Conservation (phyloP, 2,113 vertebrate genomes). For the Aldabrachelys gigantea region DNA sequence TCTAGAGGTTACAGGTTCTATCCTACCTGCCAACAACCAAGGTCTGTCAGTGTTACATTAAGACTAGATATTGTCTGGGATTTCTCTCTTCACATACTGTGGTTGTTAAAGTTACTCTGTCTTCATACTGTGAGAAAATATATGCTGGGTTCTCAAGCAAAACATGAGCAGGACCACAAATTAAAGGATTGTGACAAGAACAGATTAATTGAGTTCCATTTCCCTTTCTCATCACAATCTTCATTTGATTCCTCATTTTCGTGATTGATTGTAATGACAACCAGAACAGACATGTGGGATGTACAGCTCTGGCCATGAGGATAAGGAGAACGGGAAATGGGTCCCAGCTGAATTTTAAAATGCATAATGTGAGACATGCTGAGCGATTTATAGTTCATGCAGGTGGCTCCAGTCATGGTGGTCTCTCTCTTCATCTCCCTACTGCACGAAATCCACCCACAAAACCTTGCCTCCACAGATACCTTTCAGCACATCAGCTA, state of each 20-base stretch:
- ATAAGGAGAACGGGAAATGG: neutral
- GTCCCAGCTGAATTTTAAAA: neutral
- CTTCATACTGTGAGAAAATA: neutral
- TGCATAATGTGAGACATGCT: neutral
- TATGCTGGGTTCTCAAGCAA: neutral
- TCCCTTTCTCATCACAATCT: neutral
- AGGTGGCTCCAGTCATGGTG: neutral
- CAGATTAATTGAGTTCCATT: neutral
- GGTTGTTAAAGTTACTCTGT: neutral
- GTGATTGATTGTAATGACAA: neutral
- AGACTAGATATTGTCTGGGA: rapidly evolving
- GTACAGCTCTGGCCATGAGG: neutral
- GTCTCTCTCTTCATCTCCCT: neutral
- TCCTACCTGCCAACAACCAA: too few relatives aligned
- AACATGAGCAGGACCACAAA: neutral
- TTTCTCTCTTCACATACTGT: neutral
- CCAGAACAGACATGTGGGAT: neutral
- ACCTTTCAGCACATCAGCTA: rapidly evolving
- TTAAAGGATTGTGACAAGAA: neutral
- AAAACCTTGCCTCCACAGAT: neutral
- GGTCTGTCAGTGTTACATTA: too few relatives aligned
- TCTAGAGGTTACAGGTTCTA: too few relatives aligned
- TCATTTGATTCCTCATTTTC: neutral
- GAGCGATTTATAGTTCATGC: neutral
- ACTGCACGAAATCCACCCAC: neutral